Evolutionary conservation across 2,797 vertebrate genomes (phyloP), one percentile per base, ranked within the genome.

Genomic region (Margarornis squamiger): DNA sequence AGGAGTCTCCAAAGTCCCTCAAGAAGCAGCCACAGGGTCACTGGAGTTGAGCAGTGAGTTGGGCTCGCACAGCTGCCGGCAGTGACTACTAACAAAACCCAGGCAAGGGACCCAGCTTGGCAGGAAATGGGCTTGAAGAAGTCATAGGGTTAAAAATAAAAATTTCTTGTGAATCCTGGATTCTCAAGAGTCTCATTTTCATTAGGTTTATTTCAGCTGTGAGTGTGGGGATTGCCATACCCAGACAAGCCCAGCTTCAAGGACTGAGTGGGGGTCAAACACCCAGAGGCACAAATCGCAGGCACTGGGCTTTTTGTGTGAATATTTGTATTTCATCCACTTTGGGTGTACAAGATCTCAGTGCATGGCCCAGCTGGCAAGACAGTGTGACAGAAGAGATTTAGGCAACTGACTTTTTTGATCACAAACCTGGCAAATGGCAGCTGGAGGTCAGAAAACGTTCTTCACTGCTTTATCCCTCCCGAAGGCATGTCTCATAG

Each of bases 21-120:
- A 5, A 26, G 26, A 51, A 11, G 57, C 39, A 88, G 20, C 17
- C 62, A 8, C 4, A 43, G 30, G 3, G 15, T 32, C 36, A 9
- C 29, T 71, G 66, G 65, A 48, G 8, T 8, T 63, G 39, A 58
- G 12, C 30, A 20, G 7, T 36, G 34, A 57, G 12, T 3, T 19
- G 30, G 22, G 7, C 8, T 83, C 23, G 38, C 2, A 1, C 0
- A 2, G 30, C 22, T 61, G 7, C 29, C 23, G 36, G n/a, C 59
- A 63, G 16, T 15, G 39, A 11, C 39, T 55, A 5, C 6, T 7
- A 32, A n/a, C 4, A 84, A n/a, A 29, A 46, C 12, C 3, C 24
- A 62, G 9, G 19, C 19, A 62, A 49, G 11, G 4, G 66, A 19
- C 7, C 10, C 32, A 15, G 22, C 20, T 65, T 68, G 30, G 11